Base-by-base conservation (phyloP, 2,888 invertebrate species). In the Cylloceria caligata region DNA sequence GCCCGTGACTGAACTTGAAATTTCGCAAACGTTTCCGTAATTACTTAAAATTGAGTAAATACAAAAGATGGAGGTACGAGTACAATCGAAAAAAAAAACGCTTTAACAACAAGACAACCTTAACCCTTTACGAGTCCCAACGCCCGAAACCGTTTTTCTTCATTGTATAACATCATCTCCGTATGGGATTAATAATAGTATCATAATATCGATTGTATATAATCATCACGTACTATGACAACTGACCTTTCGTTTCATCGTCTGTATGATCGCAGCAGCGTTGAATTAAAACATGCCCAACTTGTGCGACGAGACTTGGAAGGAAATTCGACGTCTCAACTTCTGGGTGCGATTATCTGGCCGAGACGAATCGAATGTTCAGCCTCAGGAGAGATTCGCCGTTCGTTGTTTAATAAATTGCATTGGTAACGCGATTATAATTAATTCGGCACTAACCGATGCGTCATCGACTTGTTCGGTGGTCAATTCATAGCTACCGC, bases 181-280 rank as follows among this genome's bases (percentile, higher is more conserved):
- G 24, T 52, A 9, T 19, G 9, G 19, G 24, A 52, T 9, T 11
- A 24, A 24, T 24, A 13, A 52, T 24, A 13, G 30, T 30, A 30
- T 27, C n/a, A 16, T 24, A 27, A 55, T 55, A 27, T n/a, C 30
- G 30, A 57, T 30, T 57, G 13, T 5, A 42, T 74, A 74, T 39
- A 65, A 57, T 74, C 27, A 24, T 57, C 65, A 34, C 65, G 55
- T 19, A 74, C 27, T 21, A 39, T 34, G 9, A 47, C 24, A 4
- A 74, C 24, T 57, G 67, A 67, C 57, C 55, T 74, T 74, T 45
- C 45, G 16, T 27, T 67, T 7, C 5, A 27, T 24, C 6, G 45
- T 34, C 39, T 49, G 30, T 27, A 65, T 19, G 62, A 30, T 11
- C 30, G 27, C 0, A 19, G n/a, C 52, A 27, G 55, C 16, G 52